Percentiles rank a stretch among this genome's conserved stretches.
Conservation (phyloP, 2,797 vertebrate genomes). For the Heterohyrax brucei region DNA sequence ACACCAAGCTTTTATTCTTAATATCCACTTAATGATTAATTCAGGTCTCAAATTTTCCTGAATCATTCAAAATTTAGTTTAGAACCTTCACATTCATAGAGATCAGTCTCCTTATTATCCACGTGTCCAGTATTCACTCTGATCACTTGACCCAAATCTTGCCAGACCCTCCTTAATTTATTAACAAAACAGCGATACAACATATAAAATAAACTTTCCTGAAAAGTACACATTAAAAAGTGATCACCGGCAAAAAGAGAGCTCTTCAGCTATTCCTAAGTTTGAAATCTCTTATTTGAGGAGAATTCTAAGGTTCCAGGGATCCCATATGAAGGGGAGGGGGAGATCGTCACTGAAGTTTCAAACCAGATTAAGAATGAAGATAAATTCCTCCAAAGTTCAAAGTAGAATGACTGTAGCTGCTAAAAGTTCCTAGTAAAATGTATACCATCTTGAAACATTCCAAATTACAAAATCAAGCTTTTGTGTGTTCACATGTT, state of each 20-base stretch:
- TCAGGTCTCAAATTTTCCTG: slow-evolving; percentile 36
- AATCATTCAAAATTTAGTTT: slow-evolving; percentile 62
- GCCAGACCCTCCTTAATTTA: slow-evolving; percentile 36
- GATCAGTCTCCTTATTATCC: slow-evolving; percentile 16
- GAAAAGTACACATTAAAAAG: slow-evolving; percentile 29
- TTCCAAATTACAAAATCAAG: slow-evolving; percentile 8
- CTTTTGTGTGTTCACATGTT: slow-evolving; percentile 23
- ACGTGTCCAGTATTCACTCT: slow-evolving; percentile 34
- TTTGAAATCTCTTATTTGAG: slow-evolving; percentile 48
- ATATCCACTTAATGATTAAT: slow-evolving; percentile 43
- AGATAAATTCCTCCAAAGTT: neutral
- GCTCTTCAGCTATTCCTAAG: slow-evolving; percentile 9
- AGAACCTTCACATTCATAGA: neutral
- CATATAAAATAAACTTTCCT: slow-evolving; percentile 35
- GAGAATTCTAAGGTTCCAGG: slow-evolving; percentile 23
- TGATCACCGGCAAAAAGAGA: neutral
- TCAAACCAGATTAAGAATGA: neutral
- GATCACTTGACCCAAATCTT: slow-evolving; percentile 47
- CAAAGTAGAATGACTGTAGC: neutral
- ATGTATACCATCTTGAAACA: slow-evolving; percentile 15
- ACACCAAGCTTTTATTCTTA: slow-evolving; percentile 26
- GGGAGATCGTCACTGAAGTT: neutral
- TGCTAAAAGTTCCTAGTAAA: slow-evolving; percentile 45
- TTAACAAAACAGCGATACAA: slow-evolving; percentile 20
- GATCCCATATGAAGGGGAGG: neutral